phyloP scores from a whole-genome alignment of 2,888 invertebrate genomes.

The Tanytarsus gracilentus region DNA sequence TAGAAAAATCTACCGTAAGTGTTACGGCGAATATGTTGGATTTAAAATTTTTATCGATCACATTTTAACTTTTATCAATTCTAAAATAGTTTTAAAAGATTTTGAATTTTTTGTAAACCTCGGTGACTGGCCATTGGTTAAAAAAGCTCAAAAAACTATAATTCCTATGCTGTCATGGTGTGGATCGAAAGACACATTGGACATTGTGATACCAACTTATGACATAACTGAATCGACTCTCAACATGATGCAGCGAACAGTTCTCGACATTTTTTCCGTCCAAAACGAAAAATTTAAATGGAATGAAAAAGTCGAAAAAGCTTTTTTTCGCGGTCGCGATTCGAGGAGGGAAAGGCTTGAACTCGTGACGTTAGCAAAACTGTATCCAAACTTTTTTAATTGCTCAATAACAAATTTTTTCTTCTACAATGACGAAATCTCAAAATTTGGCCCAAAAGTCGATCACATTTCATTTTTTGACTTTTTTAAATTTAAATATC shows the following conservation, averaged over 20 bases:
- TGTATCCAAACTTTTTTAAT: constrained; percentile 72
- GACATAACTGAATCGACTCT: constrained; percentile 86
- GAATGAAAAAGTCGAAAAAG: constrained; percentile 62
- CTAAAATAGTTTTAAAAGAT: constrained; percentile 76
- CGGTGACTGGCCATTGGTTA: constrained; percentile 89
- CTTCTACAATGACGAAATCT: constrained; percentile 78
- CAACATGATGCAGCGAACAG: constrained; percentile 89
- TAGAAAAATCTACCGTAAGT: constrained; percentile 75
- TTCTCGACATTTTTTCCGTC: constrained; percentile 81
- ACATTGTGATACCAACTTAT: constrained; percentile 92
- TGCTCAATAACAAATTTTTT: constrained; percentile 93
- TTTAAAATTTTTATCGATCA: constrained; percentile 94
- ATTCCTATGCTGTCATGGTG: constrained; percentile 95
- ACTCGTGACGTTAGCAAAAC: constrained; percentile 66
- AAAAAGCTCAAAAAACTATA: constrained; percentile 46
- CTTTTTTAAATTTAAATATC: constrained; percentile 96
- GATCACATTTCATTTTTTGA: constrained; percentile 81
- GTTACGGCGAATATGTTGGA: constrained; percentile 89
- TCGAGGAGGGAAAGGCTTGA: constrained; percentile 75
- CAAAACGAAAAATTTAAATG: constrained; percentile 67
- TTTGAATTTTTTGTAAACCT: constrained; percentile 85
- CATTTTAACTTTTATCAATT: constrained; percentile 66
- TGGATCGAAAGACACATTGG: constrained; percentile 72
- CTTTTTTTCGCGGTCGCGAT: constrained; percentile 90
- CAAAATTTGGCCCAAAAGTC: constrained; percentile 76